Evolutionary conservation across 2,797 vertebrate species (phyloP).

Genomic region (Notoglanidium macrostoma): DNA sequence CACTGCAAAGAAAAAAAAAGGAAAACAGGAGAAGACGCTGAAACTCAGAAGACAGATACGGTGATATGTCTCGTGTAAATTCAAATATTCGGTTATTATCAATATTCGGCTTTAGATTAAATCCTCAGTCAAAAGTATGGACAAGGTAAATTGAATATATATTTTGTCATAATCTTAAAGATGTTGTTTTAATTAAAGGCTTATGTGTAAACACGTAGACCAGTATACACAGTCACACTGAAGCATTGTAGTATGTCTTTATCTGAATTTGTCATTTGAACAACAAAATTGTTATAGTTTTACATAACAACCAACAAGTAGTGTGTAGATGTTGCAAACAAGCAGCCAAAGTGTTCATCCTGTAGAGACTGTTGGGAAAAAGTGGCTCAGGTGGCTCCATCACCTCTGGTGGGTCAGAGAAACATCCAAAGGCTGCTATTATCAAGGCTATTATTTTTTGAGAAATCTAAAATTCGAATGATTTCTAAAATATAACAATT

Average conservation of each 20-base stretch:
- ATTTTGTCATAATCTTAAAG: not conserved
- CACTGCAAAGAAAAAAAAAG: not conserved
- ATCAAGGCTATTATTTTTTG: not conserved
- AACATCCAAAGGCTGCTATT: not conserved
- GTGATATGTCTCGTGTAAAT: not conserved
- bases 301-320: not conserved
- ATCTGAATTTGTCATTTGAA: not conserved
- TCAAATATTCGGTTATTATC: not conserved
- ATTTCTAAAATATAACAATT: not conserved
- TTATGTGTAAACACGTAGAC: not conserved
- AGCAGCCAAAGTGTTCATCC: not conserved
- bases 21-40: not conserved
- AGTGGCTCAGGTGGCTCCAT: not conserved
- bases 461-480: not conserved
- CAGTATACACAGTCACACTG: not conserved
- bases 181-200: not conserved
- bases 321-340: not conserved
- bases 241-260: not conserved
- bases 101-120: not conserved
- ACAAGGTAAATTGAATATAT: not conserved
- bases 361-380: not conserved
- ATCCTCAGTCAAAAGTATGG: not conserved
- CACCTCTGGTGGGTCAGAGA: not conserved
- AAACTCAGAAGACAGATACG: not conserved
- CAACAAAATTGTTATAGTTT: not conserved